Percentiles rank a stretch among this genome's conserved stretches.
Evolutionary conservation across 2,797 vertebrate genomes (phyloP).

Genomic region (Liasis olivaceus): DNA sequence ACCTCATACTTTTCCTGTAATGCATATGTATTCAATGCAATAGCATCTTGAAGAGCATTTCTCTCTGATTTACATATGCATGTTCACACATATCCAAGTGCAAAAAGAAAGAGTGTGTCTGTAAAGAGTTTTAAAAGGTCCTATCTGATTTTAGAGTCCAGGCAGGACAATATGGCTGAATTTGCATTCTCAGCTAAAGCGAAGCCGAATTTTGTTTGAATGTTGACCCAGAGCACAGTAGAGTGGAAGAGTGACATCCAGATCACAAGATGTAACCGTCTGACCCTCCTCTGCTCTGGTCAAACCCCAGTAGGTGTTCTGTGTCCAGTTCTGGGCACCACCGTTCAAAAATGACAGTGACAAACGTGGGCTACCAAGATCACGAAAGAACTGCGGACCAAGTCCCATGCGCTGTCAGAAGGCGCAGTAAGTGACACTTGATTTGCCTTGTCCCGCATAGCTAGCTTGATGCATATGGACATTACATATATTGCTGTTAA

Average conservation of each 20-base stretch:
- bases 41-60: background rate
- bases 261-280: background rate
- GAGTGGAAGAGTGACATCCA: background rate
- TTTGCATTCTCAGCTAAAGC: background rate
- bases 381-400: background rate
- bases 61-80: background rate
- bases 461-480: background rate
- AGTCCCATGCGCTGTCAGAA: background rate
- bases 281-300: background rate
- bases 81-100: background rate
- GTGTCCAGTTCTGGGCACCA: background rate
- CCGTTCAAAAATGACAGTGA: background rate
- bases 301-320: background rate
- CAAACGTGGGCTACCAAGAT: background rate
- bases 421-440: background rate
- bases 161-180: background rate
- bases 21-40: background rate
- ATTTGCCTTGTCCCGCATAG: background rate
- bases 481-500: background rate
- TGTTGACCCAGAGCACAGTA: background rate
- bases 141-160: background rate
- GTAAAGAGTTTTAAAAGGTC: background rate
- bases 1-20: conserved; percentile 22
- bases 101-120: background rate
- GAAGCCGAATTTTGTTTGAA: background rate